Percentiles rank a stretch among this genome's conserved stretches.
Evolutionary conservation across 2,888 invertebrate species (phyloP).

Genomic region (Nasonovia ribisnigri): DNA sequence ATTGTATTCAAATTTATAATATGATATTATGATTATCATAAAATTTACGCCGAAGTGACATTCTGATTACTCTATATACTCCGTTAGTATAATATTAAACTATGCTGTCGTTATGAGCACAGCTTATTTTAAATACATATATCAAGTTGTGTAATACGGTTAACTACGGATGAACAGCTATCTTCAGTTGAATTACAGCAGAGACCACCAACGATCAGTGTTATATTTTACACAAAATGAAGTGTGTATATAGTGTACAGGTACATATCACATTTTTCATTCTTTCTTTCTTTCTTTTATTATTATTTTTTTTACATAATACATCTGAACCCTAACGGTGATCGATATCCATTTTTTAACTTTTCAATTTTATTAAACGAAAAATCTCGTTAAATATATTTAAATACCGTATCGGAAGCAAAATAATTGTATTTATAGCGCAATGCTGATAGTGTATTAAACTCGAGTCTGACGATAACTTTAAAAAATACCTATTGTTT

Average conservation of each 20-base stretch:
- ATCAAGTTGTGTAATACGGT: background rate
- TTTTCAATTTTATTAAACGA: background rate
- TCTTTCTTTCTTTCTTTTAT: background rate
- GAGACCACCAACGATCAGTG: slow-evolving; percentile 56
- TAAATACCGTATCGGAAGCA: background rate
- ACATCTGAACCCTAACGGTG: background rate
- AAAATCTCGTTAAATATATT: background rate
- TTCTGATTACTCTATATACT: background rate
- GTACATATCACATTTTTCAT: slow-evolving; percentile 10
- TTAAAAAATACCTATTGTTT: background rate
- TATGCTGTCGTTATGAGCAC: background rate
- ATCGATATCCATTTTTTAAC: background rate
- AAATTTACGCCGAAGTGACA: background rate
- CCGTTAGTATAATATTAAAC: background rate
- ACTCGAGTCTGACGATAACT: background rate
- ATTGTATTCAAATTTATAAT: background rate
- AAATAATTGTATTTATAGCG: background rate
- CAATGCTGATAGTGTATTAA: background rate
- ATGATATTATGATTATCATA: background rate
- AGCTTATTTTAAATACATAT: background rate
- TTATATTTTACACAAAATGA: slow-evolving; percentile 25
- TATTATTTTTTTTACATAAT: slow-evolving; percentile 15
- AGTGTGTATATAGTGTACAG: background rate
- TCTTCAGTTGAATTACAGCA: background rate
- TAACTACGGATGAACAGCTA: background rate